phyloP scores from a whole-genome alignment of 1,140 invertebrate species.

The Ceratitis capitata region DNA sequence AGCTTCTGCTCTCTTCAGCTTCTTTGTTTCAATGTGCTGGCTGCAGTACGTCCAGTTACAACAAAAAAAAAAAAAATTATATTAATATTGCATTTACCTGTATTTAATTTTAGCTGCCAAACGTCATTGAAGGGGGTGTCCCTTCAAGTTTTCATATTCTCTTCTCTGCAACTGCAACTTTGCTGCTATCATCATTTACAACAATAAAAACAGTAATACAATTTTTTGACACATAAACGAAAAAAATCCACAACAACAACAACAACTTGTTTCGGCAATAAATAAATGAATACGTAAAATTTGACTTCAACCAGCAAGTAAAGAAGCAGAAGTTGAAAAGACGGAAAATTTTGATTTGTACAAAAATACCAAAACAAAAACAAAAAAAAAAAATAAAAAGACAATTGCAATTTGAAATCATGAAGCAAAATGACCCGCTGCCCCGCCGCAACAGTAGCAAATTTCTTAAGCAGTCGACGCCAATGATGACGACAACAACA shows the following conservation, averaged over 20 bases:
- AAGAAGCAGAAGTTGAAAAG: too few species aligned
- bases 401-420: neutral
- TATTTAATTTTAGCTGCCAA: conserved; percentile 17
- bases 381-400: neutral
- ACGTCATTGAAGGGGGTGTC: neutral
- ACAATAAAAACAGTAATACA: neutral
- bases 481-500: too few species aligned
- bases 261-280: neutral
- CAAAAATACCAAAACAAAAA: neutral
- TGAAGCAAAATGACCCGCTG: conserved; percentile 22
- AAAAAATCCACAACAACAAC: neutral
- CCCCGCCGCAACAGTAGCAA: neutral
- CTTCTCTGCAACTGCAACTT: neutral
- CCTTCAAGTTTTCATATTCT: conserved; percentile 6
- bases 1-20: neutral
- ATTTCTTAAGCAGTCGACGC: neutral
- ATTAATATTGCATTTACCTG: conserved; percentile 16
- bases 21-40: neutral
- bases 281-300: neutral
- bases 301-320: too few species aligned
- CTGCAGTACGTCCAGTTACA: neutral
- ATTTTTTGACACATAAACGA: too few species aligned
- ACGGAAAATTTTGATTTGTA: neutral
- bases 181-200: conserved; percentile 13
- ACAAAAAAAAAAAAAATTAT: neutral